Evolutionary conservation across 2,797 vertebrate genomes (phyloP).

Genomic region (Cyprinodon diabolis): DNA sequence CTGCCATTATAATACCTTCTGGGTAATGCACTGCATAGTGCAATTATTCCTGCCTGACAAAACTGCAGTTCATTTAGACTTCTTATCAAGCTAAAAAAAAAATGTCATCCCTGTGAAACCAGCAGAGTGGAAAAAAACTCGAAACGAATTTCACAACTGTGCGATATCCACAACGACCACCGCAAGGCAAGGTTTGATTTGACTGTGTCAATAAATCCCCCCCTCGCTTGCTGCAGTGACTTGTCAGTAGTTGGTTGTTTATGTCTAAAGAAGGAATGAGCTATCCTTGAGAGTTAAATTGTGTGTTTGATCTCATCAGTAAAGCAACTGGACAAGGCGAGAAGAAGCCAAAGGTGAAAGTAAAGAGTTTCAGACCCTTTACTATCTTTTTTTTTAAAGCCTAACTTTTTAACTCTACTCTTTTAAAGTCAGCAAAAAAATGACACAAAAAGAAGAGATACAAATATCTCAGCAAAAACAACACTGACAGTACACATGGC

Average conservation of each 20-base stretch:
- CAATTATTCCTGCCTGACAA: conserved; percentile 75
- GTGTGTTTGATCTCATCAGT: conserved; percentile 49
- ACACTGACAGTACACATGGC: not conserved
- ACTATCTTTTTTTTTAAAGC: not conserved
- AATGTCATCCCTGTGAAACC: conserved; percentile 52
- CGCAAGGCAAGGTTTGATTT: conserved; percentile 35
- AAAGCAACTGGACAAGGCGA: conserved; percentile 21
- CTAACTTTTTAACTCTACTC: not conserved
- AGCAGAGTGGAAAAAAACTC: conserved; percentile 9
- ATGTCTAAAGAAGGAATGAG: conserved; percentile 65
- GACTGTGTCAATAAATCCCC: conserved; percentile 53
- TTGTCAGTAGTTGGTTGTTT: conserved; percentile 62
- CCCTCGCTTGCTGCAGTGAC: conserved; percentile 35
- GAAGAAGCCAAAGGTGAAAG: conserved; percentile 41
- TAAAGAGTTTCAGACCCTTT: conserved; percentile 17
- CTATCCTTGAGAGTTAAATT: conserved; percentile 47
- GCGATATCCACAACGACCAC: conserved; percentile 34
- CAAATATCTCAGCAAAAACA: not conserved
- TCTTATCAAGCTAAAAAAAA: conserved; percentile 65
- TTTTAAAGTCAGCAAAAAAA: not conserved
- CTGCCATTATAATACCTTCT: conserved; percentile 68
- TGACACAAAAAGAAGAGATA: not conserved
- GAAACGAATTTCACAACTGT: conserved; percentile 52
- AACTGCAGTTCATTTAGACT: conserved; percentile 70
- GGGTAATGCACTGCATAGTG: conserved; percentile 70